Conservation (phyloP, 2,113 vertebrate genomes). For the Octodon degus region DNA sequence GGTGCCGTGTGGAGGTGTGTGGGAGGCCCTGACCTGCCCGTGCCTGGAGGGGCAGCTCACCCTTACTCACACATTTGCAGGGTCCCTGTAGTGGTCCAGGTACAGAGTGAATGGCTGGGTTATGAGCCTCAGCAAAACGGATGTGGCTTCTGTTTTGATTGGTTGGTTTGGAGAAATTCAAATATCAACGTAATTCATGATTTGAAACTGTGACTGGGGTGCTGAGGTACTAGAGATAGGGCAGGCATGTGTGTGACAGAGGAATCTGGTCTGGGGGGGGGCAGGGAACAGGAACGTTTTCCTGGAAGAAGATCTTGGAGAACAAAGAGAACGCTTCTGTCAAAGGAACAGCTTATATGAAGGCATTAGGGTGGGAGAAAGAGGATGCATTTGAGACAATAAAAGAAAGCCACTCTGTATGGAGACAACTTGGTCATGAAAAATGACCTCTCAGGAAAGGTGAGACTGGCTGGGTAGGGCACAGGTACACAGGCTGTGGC, state of each 20-base stretch:
- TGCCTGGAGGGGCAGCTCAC: neutral
- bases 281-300: neutral
- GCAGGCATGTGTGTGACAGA: neutral
- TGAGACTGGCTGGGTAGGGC: neutral
- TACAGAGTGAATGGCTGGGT: neutral
- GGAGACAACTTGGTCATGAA: neutral
- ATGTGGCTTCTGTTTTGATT: neutral
- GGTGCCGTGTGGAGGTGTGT: neutral
- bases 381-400: slow-evolving; percentile 35
- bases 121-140: neutral
- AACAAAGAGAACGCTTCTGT: neutral
- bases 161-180: slow-evolving; percentile 5
- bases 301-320: slow-evolving; percentile 19
- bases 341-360: neutral
- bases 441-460: neutral
- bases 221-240: neutral
- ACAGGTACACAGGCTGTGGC: neutral
- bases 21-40: neutral
- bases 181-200: neutral
- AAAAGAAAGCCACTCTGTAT: neutral
- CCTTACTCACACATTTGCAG: neutral
- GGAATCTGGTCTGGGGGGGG: neutral
- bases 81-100: neutral
- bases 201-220: neutral
- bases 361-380: neutral